These are phyloP conservation scores for Meles meles DNA, from an alignment of 2,113 vertebrate species.

Conservation along the genomic window DNA sequence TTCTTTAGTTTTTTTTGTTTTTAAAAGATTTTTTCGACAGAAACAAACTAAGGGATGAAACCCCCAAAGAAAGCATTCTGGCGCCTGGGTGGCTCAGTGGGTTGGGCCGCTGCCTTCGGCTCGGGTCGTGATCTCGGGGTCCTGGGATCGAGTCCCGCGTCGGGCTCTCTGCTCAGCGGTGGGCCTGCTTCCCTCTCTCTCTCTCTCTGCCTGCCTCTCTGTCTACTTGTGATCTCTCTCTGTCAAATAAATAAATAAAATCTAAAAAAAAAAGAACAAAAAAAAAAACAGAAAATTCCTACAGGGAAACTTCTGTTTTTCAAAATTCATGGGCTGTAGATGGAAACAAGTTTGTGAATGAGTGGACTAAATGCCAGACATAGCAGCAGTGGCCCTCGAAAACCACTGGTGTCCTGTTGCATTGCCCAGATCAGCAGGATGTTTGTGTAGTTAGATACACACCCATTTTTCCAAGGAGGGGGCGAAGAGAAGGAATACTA, in stretches of 20 bases:
- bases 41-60: background rate
- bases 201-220: too few species aligned
- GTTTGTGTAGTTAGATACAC: background rate
- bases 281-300: background rate
- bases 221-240: too few species aligned
- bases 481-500: background rate
- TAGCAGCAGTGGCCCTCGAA: background rate
- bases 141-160: too few species aligned
- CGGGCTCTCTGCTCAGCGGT: too few species aligned
- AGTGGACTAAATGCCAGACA: background rate
- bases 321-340: background rate
- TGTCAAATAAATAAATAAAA: too few species aligned
- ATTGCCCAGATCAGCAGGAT: background rate
- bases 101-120: too few species aligned
- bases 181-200: too few species aligned
- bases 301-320: background rate
- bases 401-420: background rate
- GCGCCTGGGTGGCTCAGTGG: too few species aligned
- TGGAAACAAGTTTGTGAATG: background rate
- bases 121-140: too few species aligned
- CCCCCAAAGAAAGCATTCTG: background rate
- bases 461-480: background rate
- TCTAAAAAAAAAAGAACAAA: too few species aligned
- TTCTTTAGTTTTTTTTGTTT: background rate
- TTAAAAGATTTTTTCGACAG: background rate